Conservation (phyloP, 2,888 invertebrate species). For the Drosophila colorata region DNA sequence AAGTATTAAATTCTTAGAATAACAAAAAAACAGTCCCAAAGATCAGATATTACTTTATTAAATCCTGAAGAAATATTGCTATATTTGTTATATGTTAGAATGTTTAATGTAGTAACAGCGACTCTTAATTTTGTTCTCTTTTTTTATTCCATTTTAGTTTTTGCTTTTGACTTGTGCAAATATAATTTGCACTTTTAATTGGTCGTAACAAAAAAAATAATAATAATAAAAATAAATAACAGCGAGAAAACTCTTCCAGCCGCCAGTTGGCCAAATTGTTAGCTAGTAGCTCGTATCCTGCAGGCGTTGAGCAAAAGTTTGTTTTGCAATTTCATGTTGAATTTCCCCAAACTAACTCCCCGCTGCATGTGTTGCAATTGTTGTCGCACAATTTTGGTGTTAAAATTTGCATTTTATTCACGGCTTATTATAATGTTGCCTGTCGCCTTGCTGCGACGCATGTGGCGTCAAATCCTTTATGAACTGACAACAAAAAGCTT, state of each 20-base stretch:
- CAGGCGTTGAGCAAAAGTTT: constrained; percentile 52
- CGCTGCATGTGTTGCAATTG: constrained; percentile 44
- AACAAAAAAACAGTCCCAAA: too few species aligned
- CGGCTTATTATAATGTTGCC: constrained; percentile 46
- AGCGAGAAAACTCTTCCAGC: constrained; percentile 4
- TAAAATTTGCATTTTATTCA: constrained; percentile 62
- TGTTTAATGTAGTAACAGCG: not conserved
- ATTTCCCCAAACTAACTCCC: constrained; percentile 10
- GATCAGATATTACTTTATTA: too few species aligned
- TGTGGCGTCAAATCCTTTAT: constrained; percentile 24
- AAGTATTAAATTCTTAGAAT: too few species aligned
- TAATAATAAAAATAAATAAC: not conserved
- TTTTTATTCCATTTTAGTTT: constrained; percentile 3
- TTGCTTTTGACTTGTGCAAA: constrained; percentile 24
- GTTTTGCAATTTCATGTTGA: constrained; percentile 48
- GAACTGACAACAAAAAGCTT: constrained; percentile 25
- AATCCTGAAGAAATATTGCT: too few species aligned
- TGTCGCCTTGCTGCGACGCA: constrained; percentile 2
- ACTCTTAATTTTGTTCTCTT: constrained; percentile 11
- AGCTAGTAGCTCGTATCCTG: constrained; percentile 43
- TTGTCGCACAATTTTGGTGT: constrained; percentile 56
- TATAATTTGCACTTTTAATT: constrained; percentile 68
- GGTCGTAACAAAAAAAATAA: constrained; percentile 27
- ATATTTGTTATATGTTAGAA: not conserved
- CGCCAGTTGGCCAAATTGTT: constrained; percentile 47